Conservation (phyloP, 2,113 vertebrate genomes). For the Zapus hudsonius region DNA sequence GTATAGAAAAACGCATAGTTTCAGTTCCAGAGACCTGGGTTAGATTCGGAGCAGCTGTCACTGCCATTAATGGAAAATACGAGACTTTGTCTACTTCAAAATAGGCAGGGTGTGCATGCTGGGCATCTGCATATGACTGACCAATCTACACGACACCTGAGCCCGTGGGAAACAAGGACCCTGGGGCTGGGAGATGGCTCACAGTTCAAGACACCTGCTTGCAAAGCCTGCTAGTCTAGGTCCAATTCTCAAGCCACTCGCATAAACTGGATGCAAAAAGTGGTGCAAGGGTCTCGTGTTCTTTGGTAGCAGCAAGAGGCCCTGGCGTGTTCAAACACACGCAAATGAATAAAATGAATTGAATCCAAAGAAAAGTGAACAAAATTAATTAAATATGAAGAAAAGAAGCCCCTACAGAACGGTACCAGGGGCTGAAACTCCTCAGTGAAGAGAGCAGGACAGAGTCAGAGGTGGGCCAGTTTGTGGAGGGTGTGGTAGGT, state of each 20-base stretch:
- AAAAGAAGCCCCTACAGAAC: too few relatives aligned
- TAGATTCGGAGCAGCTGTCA: background rate
- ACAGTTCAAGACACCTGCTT: too few relatives aligned
- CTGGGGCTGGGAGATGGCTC: background rate
- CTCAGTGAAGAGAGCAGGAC: background rate
- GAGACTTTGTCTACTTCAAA: background rate
- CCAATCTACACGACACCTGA: background rate
- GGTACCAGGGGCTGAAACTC: background rate
- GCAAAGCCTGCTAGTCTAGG: too few relatives aligned
- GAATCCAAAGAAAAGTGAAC: background rate
- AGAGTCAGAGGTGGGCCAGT: accelerated
- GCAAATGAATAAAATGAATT: background rate
- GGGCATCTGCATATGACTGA: background rate
- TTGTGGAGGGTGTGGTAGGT: background rate
- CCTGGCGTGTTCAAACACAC: too few relatives aligned
- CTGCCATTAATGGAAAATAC: background rate
- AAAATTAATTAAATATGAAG: too few relatives aligned
- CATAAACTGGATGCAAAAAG: too few relatives aligned
- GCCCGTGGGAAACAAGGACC: background rate
- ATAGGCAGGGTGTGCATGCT: background rate
- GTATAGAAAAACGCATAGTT: background rate
- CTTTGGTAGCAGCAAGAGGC: too few relatives aligned
- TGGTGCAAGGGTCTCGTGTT: too few relatives aligned
- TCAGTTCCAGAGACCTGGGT: background rate
- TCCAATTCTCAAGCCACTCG: too few relatives aligned